Evolutionary conservation across 2,113 vertebrate species (phyloP), one percentile per base, ranked within the genome.

Genomic region (Brachypodius melanocephalos): DNA sequence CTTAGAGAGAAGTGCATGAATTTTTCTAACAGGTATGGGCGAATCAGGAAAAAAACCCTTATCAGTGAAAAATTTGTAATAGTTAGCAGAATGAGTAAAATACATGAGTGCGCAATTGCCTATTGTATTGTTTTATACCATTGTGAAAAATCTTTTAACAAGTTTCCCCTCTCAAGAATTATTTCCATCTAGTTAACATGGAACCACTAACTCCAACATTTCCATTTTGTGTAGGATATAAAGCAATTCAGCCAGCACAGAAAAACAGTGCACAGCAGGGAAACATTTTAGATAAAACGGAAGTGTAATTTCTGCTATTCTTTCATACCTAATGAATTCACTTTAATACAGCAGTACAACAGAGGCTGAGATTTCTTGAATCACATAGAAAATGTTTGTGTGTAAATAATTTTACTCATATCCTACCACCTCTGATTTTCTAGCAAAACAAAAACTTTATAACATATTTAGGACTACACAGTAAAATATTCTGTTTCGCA

Each of bases 201-300:
- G 87, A 97, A 91, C 54, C 42, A 55, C 29, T 96, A 96, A 94
- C 66, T 71, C 80, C 55, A 91, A 94, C 88, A 48, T 92, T 93
- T 78, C 32, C 76, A 26, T 84, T 95, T 96, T 86, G 68, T 90
- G 40, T 72, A 84, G 52, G 45, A 71, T 81, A 40, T 36, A 45
- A 46, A 68, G 94, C 82, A 90, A 82, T 51, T 90, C 61, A 85
- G 61, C 55, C 43, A 97, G 65, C 61, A 58, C 36, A 96, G 83
- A 68, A 95, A 96, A 97, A 84, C 21, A 92, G 90, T 26, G 68
- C 78, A 85, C 82, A 94, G 84, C 82, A 96, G 91, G 81, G 68
- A 97, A 95, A 89, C 40, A 81, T 86, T 86, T 94, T 83, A 95
- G 78, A 89, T 87, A 94, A 97, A 95, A 95, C 22, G 65, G 49